Evolutionary conservation across 2,888 invertebrate genomes (phyloP), one percentile per base, ranked within the genome.

Genomic region (Sericinus montela): DNA sequence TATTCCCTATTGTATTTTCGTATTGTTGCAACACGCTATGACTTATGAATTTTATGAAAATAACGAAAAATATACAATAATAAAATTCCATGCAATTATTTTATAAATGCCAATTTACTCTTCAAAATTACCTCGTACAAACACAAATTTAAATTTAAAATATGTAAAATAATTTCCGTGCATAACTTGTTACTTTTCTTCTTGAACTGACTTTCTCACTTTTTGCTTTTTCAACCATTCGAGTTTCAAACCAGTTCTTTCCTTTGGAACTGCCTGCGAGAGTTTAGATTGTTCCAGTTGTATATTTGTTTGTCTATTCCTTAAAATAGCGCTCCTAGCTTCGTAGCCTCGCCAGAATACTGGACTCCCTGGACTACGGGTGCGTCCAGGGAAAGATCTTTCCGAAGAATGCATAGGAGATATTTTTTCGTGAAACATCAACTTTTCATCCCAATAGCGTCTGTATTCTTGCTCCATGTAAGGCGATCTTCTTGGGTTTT

Each of bases 391-490:
- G 30, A 40, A 52, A 1, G 62, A 61, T 28, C 54, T 36, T 28
- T 69, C 67, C 0, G 70, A 61, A 4, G 67, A 65, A 43, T 63
- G 55, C 16, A 46, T 57, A 14, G 50, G 56, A 5, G 52, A 53
- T 28, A 53, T 56, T n/a, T 39, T 36, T 58, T 59, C 9, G 32
- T 70, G 65, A 53, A 72, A 78, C 56, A 67, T 65, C 2, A 77
- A 53, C 16, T 62, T 65, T 51, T 82, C 80, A 51, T 75, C 65
- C 75, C 80, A 80, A 23, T 70, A 59, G n/a, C 75, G 65, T 34
- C 75, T 65, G 49, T 77, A 67, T 53, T 82, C 80, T 53, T 82
- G 82, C 53, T 82, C 80, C 71, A 77, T 71, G 41, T 78, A 75
- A 0, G 79, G 76, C 0, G 61, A 48, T 25, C 23, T 44, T 32